Evolutionary conservation across 1,140 invertebrate genomes (phyloP).

Genomic region (Pararge aegeria): DNA sequence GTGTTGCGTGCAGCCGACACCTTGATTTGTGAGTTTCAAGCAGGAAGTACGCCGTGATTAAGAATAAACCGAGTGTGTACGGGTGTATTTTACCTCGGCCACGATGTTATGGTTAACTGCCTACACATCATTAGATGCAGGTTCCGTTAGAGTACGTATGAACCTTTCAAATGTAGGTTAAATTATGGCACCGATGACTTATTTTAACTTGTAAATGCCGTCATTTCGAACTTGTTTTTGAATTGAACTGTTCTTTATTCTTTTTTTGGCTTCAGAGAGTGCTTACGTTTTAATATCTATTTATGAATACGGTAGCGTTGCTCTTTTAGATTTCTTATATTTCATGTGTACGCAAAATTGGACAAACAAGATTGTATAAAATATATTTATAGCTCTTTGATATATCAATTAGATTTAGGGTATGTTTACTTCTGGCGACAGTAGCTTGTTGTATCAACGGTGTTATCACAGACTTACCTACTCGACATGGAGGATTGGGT

Average conservation of each 20-base stretch:
- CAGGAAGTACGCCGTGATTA: slow-evolving; percentile 25
- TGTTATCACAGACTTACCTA: slow-evolving; percentile 56
- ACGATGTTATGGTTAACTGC: slow-evolving; percentile 16
- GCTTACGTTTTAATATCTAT: too few species aligned
- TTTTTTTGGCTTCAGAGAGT: neutral
- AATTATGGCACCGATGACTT: slow-evolving; percentile 6
- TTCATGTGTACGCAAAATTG: too few species aligned
- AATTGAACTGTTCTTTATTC: slow-evolving; percentile 1
- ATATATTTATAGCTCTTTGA: neutral
- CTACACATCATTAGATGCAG: slow-evolving; percentile 9
- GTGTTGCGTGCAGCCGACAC: slow-evolving; percentile 19
- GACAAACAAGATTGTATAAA: too few species aligned
- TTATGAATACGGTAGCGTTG: too few species aligned
- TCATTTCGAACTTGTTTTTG: neutral
- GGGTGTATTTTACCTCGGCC: slow-evolving; percentile 13
- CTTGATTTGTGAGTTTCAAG: slow-evolving; percentile 27
- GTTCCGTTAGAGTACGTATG: slow-evolving; percentile 12
- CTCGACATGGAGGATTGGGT: slow-evolving; percentile 36
- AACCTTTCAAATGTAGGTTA: neutral
- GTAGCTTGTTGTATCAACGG: slow-evolving; percentile 42
- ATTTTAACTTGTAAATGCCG: neutral
- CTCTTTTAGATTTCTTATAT: too few species aligned
- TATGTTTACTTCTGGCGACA: slow-evolving; percentile 21
- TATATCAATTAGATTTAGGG: slow-evolving; percentile 3
- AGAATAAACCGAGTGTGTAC: slow-evolving; percentile 12